Percentiles rank a stretch among this genome's conserved stretches.
phyloP scores from a whole-genome alignment of 2,797 vertebrate species.

The Benthosema pterotum region DNA sequence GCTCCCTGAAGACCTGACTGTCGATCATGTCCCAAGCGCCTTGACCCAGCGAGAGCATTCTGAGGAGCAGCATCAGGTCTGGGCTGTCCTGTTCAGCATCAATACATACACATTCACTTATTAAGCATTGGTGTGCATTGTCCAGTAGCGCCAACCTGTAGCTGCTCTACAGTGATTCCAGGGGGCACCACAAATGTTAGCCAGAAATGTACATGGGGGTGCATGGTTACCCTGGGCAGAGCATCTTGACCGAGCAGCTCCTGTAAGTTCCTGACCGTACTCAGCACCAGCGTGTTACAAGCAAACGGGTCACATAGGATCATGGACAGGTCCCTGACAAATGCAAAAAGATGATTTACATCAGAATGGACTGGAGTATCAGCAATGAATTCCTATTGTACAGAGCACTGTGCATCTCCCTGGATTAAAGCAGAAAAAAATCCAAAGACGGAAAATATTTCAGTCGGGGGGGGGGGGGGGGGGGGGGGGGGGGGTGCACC shows the following conservation, averaged over 20 bases:
- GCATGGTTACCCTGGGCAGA: slow-evolving; percentile 88
- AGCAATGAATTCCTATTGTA: neutral
- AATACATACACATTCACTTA: neutral
- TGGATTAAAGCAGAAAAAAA: too few species aligned
- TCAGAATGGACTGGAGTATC: neutral
- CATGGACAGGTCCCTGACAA: slow-evolving; percentile 93
- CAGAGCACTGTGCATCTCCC: neutral
- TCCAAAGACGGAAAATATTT: too few species aligned
- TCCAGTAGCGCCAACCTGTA: too few species aligned
- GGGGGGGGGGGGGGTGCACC: too few species aligned
- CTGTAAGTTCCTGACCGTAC: slow-evolving; percentile 93
- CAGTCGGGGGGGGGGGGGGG: too few species aligned
- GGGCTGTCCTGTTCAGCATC: slow-evolving; percentile 88
- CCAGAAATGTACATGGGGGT: too few species aligned
- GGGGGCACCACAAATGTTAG: too few species aligned
- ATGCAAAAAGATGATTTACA: neutral
- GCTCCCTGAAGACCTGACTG: slow-evolving; percentile 98
- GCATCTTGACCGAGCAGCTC: slow-evolving; percentile 94
- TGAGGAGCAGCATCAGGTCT: slow-evolving; percentile 90
- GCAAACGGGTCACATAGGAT: slow-evolving; percentile 98
- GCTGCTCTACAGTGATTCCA: too few species aligned
- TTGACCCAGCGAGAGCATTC: slow-evolving; percentile 94
- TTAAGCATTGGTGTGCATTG: too few species aligned
- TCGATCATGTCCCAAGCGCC: slow-evolving; percentile 99
- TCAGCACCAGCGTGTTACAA: slow-evolving; percentile 94